Evolutionary conservation across 2,113 vertebrate species (phyloP).

Genomic region (Gallinago paraguaiae): DNA sequence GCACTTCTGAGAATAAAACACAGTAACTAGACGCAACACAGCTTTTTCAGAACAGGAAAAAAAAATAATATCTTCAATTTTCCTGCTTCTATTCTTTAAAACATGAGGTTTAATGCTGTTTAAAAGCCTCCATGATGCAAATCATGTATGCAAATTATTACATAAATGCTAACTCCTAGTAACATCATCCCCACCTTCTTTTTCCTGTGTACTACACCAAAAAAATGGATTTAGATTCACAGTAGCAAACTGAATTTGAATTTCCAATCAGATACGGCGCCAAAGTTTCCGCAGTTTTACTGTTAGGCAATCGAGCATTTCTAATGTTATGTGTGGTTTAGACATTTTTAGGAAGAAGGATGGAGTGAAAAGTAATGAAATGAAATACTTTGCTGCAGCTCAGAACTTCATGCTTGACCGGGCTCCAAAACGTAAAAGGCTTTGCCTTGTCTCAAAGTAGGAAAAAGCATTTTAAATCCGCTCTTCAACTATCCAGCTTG

Average conservation of each 20-base stretch:
- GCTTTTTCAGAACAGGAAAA: neutral
- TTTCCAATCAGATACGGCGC: neutral
- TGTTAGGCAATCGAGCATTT: neutral
- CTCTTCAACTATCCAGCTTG: neutral
- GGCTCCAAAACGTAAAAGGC: neutral
- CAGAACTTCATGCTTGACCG: neutral
- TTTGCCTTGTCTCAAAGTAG: neutral
- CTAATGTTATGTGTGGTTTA: neutral
- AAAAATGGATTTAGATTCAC: neutral
- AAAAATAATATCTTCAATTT: neutral
- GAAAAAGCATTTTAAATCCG: neutral
- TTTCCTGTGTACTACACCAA: fast-evolving
- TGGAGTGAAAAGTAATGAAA: neutral
- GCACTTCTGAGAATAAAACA: neutral
- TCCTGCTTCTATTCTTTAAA: neutral
- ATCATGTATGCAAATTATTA: neutral
- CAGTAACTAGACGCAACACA: neutral
- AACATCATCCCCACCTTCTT: neutral
- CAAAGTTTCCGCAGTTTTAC: neutral
- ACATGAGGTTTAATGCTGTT: neutral
- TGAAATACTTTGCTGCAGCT: neutral
- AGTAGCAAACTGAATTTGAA: neutral
- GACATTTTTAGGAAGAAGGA: neutral
- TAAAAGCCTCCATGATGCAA: neutral
- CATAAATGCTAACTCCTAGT: neutral